Conservation (phyloP, 2,888 invertebrate genomes). For the Protodeltote pygarga region DNA sequence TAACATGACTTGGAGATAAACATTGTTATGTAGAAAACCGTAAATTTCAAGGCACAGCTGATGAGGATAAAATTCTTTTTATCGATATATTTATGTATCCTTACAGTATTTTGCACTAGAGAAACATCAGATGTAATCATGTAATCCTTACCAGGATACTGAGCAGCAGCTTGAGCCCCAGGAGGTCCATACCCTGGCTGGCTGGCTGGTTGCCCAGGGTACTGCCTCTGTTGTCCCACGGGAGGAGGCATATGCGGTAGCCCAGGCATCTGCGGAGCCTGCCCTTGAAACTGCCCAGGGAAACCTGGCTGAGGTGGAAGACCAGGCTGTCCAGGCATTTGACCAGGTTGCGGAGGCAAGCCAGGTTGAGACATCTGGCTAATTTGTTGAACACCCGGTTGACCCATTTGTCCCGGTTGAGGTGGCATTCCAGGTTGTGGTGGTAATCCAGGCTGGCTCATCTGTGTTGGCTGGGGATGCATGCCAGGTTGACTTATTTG, state of each 20-base stretch:
- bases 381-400: constrained; percentile 10
- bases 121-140: no score
- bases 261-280: constrained; percentile 59
- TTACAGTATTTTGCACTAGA: no score
- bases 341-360: constrained; percentile 49
- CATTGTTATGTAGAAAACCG: no score
- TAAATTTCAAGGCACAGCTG: no score
- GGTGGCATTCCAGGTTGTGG: constrained; percentile 24
- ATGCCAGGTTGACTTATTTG: constrained; percentile 30
- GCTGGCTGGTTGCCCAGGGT: constrained; percentile 54
- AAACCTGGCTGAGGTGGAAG: constrained; percentile 42
- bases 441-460: constrained; percentile 31
- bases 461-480: constrained; percentile 24
- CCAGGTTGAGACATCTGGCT: constrained; percentile 45
- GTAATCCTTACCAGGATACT: constrained; percentile 64
- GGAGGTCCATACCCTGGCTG: constrained; percentile 64
- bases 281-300: constrained; percentile 50
- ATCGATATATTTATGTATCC: no score
- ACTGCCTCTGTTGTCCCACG: constrained; percentile 66
- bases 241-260: constrained; percentile 82
- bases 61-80: no score
- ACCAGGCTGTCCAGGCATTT: constrained; percentile 57
- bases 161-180: constrained; percentile 55
- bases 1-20: no score
- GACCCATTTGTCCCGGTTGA: constrained; percentile 11